Percentiles rank a stretch among this genome's conserved stretches.
Conservation (phyloP, 2,797 vertebrate species). For the Betta splendens region DNA sequence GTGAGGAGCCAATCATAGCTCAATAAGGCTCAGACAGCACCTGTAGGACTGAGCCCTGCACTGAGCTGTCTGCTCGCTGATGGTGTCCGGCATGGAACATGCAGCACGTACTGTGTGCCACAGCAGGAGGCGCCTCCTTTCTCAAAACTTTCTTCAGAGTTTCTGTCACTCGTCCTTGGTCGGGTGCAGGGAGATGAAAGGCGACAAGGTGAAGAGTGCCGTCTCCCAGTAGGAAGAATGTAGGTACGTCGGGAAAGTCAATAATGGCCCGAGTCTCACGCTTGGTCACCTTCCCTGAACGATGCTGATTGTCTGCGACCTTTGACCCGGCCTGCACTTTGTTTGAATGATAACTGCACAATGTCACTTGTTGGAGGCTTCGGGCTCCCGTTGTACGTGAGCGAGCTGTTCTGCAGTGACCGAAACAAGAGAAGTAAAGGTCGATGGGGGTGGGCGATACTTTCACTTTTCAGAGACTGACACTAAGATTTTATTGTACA, state of each 20-base stretch:
- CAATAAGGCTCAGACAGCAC: constrained; percentile 55
- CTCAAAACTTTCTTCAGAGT: too few species aligned
- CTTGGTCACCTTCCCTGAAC: constrained; percentile 55
- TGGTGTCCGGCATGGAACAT: constrained; percentile 37
- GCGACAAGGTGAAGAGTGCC: too few species aligned
- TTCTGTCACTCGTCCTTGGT: constrained; percentile 29
- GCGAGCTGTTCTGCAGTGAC: constrained; percentile 1
- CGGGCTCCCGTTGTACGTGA: neutral
- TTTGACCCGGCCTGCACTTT: constrained; percentile 51
- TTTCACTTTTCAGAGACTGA: too few species aligned
- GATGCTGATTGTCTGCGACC: constrained; percentile 54
- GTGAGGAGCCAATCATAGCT: constrained; percentile 74
- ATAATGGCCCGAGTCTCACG: constrained; percentile 65
- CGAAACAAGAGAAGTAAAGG: too few species aligned
- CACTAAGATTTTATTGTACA: too few species aligned
- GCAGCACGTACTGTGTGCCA: constrained; percentile 40
- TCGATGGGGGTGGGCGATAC: too few species aligned
- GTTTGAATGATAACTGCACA: constrained; percentile 36
- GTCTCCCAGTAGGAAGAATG: constrained; percentile 62
- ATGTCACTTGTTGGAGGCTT: constrained; percentile 23
- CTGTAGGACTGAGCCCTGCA: constrained; percentile 23
- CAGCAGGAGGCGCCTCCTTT: too few species aligned
- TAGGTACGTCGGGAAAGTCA: constrained; percentile 53
- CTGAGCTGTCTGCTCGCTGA: constrained; percentile 41
- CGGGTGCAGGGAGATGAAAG: constrained; percentile 32